Evolutionary conservation across 2,113 vertebrate genomes (phyloP).

Genomic region (Tachysurus fulvidraco): DNA sequence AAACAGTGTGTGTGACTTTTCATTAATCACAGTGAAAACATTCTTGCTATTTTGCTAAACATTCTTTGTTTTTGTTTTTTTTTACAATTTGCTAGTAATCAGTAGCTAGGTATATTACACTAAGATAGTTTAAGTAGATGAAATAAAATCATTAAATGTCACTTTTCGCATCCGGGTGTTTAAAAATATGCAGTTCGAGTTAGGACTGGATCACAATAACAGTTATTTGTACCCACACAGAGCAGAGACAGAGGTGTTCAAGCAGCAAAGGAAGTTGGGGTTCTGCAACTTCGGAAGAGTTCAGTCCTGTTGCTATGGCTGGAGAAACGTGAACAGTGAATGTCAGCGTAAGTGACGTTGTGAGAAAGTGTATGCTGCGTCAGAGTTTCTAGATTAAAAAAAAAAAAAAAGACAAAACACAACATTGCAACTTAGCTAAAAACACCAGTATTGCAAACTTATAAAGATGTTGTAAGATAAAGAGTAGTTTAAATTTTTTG

Average conservation of each 20-base stretch:
- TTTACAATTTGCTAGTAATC: not conserved
- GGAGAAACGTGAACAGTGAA: slow-evolving; percentile 64
- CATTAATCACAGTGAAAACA: too few relatives aligned
- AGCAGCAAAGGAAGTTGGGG: slow-evolving; percentile 37
- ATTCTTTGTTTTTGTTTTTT: too few relatives aligned
- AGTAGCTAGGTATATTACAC: too few relatives aligned
- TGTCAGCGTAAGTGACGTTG: slow-evolving; percentile 66
- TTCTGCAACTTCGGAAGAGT: slow-evolving; percentile 57
- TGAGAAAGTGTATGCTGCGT: not conserved
- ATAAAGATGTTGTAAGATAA: not conserved
- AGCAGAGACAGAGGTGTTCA: slow-evolving; percentile 42
- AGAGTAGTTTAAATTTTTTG: too few relatives aligned
- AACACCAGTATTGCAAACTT: not conserved
- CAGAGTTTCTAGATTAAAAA: not conserved
- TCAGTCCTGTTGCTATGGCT: slow-evolving; percentile 68
- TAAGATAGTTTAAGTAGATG: not conserved
- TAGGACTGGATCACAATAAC: not conserved
- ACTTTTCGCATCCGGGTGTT: not conserved
- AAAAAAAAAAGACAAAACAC: too few relatives aligned
- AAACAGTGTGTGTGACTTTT: too few relatives aligned
- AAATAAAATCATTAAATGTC: not conserved
- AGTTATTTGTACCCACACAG: slow-evolving; percentile 38
- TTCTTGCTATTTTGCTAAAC: too few relatives aligned
- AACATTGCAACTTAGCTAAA: not conserved
- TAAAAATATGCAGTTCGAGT: not conserved